Percentiles rank a stretch among this genome's conserved stretches.
These are phyloP conservation scores for Gambelia wislizenii DNA, from an alignment of 2,797 vertebrate genomes.

Conservation along the genomic window DNA sequence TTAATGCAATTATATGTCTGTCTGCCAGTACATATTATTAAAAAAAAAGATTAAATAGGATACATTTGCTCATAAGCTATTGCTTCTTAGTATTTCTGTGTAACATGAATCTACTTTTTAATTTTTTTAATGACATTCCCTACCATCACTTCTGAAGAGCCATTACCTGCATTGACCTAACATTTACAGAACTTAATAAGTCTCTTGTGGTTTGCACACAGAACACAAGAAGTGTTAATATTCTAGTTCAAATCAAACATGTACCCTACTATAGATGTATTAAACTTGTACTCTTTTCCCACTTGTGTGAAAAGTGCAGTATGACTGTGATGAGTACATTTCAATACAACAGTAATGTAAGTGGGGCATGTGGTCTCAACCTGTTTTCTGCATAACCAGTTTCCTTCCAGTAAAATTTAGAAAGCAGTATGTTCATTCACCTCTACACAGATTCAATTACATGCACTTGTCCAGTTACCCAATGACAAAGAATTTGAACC, in stretches of 20 bases:
- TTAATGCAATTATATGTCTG: background rate
- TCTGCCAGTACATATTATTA: background rate
- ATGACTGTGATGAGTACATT: background rate
- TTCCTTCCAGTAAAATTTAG: background rate
- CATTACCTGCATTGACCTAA: background rate
- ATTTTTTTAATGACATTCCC: slow-evolving; percentile 30
- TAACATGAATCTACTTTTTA: slow-evolving; percentile 32
- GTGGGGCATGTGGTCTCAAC: background rate
- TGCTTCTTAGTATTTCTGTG: slow-evolving; percentile 34
- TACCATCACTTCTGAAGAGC: slow-evolving; percentile 47
- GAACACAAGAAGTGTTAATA: slow-evolving; percentile 47
- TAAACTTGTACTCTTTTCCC: slow-evolving; percentile 7
- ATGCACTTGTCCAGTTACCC: background rate
- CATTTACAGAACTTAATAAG: slow-evolving; percentile 25
- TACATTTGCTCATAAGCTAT: slow-evolving; percentile 23
- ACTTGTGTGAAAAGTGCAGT: background rate
- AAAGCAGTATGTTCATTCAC: background rate
- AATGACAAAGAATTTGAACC: background rate
- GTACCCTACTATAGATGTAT: background rate
- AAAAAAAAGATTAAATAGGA: slow-evolving; percentile 1
- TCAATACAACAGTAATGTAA: background rate
- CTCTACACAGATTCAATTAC: background rate
- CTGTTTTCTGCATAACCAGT: background rate
- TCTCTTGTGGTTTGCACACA: slow-evolving; percentile 32
- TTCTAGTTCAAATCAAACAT: slow-evolving; percentile 26